Evolutionary conservation across 2,113 vertebrate species (phyloP), one percentile per base, ranked within the genome.

Genomic region (Azemiops feae): DNA sequence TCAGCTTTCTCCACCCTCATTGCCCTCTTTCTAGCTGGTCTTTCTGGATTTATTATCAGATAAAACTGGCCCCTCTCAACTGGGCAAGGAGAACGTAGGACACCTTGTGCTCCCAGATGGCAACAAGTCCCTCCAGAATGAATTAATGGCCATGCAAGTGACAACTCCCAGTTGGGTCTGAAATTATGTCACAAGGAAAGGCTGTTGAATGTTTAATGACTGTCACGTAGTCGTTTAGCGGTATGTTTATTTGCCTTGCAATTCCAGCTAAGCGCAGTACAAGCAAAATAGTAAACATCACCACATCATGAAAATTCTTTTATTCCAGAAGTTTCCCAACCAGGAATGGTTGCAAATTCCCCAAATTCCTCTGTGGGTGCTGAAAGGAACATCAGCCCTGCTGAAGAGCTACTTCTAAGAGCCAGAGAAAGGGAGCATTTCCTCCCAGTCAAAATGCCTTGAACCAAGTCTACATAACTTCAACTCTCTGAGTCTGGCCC

Each of bases 41-140:
- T 92, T 91, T 94, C 91, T 93, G 93, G 92, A 87, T 96, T 95
- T 94, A 93, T 93, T 94, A 85, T 8, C 10, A 0, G 93, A 64
- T 89, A 86, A 45, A 85, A 23, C 0, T 14, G 50, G 85, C 7
- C 0, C 27, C 45, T 91, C 89, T 93, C 88, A 0, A 10, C 87
- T 0, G 3, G 58, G 5, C 88, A 20, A 85, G 93, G 69, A 86
- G 74, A 45, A 52, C 18, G 7, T 22, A 22, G 18, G 74, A 81
- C 74, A 88, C 50, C 34, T 55, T 43, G 0, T 4, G 0, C 0
- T 25, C 0, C 0, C 85, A 30, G 58, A 30, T 30, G 89, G 55
- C 53, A 85, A 10, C 92, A 45, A 57, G 52, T 45, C 43, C 52
- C 25, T 34, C 18, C 3, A 57, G 54, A 23, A 25, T 20, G 11